Evolutionary conservation across 2,113 vertebrate genomes (phyloP), one percentile per base, ranked within the genome.

Genomic region (Propithecus coquereli): DNA sequence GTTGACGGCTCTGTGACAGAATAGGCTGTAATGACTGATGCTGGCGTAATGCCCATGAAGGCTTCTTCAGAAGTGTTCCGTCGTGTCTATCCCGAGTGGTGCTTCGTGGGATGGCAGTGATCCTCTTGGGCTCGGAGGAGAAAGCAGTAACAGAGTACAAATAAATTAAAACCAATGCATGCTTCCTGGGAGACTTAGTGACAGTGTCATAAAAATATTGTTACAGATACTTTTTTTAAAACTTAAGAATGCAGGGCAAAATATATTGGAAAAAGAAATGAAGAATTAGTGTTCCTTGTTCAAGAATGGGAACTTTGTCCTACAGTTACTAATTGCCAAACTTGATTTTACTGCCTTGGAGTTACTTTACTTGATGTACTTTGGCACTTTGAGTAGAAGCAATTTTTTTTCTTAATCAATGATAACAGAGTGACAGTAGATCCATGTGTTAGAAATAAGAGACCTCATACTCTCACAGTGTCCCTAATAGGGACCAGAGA

Each of bases 1-100:
- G 74, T 95, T 70, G 85, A 94, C 14, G 73, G 89, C 87, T 96
- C 40, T 47, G 32, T 91, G 86, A 93, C 93, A 95, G 37, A 85
- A 88, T 14, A 59, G 90, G 77, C 90, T 92, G 5, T 79, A 70
- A 71, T 73, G 95, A 95, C 80, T 37, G 45, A 88, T 4, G 54
- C 68, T 87, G 95, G 83, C 68, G 0, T 66, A 57, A 6, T 27
- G 37, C 91, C 88, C 0, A 0, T 23, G 4, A 59, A 66, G 63
- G 5, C 52, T 47, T 83, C 74, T 63, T 88, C 59, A 14, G 16
- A 66, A 88, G 71, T n/a, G 71, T n/a, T 57, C 92, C 52, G 63
- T 63, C 22, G 32, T 40, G n/a, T 80, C 79, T 13, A 12, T 90
- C 37, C 30, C 13, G 27, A 70, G 27, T 27, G 77, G 79, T 14